These are phyloP conservation scores for Euphonia xanthogaster DNA, from an alignment of 2,797 vertebrate genomes.

Conservation along the genomic window DNA sequence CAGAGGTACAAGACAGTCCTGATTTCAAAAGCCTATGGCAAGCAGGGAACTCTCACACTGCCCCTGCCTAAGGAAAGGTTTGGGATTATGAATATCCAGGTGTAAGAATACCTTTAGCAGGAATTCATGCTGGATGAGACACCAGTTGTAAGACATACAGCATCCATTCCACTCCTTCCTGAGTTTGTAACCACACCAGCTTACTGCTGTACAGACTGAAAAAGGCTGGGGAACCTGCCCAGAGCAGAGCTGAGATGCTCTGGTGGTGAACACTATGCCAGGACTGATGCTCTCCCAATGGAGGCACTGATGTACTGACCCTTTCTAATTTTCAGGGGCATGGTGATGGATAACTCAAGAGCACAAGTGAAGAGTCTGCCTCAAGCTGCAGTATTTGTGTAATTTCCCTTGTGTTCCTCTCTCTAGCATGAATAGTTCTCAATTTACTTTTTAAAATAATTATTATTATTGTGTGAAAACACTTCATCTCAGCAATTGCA, in stretches of 20 bases:
- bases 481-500: not conserved
- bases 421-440: not conserved
- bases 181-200: not conserved
- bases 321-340: not conserved
- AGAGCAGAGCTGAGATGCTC: not conserved
- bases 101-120: not conserved
- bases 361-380: not conserved
- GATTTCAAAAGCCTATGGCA: not conserved
- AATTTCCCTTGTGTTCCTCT: not conserved
- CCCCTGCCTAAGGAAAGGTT: not conserved
- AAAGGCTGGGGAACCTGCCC: not conserved
- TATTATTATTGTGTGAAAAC: not conserved
- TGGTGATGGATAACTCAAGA: not conserved
- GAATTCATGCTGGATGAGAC: not conserved
- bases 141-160: not conserved
- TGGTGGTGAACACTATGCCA: not conserved
- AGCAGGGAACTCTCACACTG: not conserved
- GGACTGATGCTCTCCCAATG: fast-evolving
- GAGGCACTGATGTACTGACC: not conserved
- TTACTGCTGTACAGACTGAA: not conserved
- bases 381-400: not conserved
- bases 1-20: not conserved
- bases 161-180: not conserved
- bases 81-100: not conserved
- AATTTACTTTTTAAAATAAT: not conserved